These are phyloP conservation scores for Papilio machaon DNA, from an alignment of 1,140 invertebrate genomes.

Conservation along the genomic window DNA sequence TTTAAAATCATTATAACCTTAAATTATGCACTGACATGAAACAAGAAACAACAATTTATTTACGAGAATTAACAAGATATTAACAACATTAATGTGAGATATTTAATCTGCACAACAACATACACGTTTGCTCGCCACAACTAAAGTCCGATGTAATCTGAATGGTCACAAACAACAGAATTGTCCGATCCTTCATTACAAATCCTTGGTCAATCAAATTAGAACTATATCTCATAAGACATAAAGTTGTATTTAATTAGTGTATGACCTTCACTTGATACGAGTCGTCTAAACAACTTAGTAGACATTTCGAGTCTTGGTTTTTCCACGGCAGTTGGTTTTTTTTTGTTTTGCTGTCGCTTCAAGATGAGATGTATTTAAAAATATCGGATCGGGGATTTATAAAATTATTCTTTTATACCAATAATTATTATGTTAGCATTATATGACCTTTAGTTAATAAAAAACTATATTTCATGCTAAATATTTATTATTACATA, in stretches of 20 bases:
- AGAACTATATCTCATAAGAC: background rate
- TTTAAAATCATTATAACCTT: constrained; percentile 14
- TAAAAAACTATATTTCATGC: background rate
- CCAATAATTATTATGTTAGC: background rate
- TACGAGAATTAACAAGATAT: background rate
- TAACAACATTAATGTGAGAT: constrained; percentile 16
- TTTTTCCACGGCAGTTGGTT: constrained; percentile 55
- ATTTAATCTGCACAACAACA: background rate
- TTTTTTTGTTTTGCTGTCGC: constrained; percentile 44
- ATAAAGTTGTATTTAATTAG: constrained; percentile 12
- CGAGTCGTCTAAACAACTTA: constrained; percentile 27
- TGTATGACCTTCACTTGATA: background rate
- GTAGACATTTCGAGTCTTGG: constrained; percentile 42
- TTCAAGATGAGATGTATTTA: constrained; percentile 30
- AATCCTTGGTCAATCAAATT: background rate
- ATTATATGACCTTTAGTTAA: background rate
- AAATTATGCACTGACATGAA: background rate
- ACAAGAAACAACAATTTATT: background rate
- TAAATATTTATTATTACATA: background rate
- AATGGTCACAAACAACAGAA: constrained; percentile 31
- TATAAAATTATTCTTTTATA: constrained; percentile 4
- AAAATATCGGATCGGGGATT: constrained; percentile 9
- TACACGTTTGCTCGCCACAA: constrained; percentile 21
- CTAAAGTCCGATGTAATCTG: constrained; percentile 16
- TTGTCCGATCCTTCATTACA: background rate